These are phyloP conservation scores for Ameiurus melas DNA, from an alignment of 2,113 vertebrate species.

Conservation along the genomic window DNA sequence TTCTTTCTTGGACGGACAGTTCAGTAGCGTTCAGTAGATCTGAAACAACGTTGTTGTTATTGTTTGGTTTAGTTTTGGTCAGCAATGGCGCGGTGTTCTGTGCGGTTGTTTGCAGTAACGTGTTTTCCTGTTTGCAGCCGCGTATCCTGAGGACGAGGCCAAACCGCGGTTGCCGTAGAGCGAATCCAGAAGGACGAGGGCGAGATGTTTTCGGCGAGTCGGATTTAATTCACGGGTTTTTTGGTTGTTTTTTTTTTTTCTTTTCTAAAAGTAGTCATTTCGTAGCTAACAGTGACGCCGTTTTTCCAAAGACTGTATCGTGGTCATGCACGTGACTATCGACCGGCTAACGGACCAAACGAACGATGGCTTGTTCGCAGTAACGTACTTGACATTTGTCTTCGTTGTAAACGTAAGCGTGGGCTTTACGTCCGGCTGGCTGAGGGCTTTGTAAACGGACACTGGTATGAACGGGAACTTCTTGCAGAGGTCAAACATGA, in stretches of 20 bases:
- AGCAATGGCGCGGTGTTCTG: background rate
- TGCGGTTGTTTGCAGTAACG: background rate
- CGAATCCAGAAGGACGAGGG: background rate
- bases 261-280: background rate
- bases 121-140: background rate
- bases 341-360: background rate
- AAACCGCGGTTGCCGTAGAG: background rate
- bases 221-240: background rate
- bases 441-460: constrained; percentile 64
- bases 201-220: background rate
- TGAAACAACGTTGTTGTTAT: too few species aligned
- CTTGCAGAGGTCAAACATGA: constrained; percentile 64
- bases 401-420: background rate
- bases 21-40: too few species aligned
- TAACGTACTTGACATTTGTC: background rate
- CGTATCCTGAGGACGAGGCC: background rate
- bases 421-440: background rate
- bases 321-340: too few species aligned
- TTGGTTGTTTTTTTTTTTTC: background rate
- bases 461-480: constrained; percentile 61
- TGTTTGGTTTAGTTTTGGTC: too few species aligned
- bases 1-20: too few species aligned
- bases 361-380: background rate
- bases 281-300: background rate
- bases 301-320: too few species aligned